Evolutionary conservation across 2,888 invertebrate genomes (phyloP), one percentile per base, ranked within the genome.

Genomic region (Meteorus colon): DNA sequence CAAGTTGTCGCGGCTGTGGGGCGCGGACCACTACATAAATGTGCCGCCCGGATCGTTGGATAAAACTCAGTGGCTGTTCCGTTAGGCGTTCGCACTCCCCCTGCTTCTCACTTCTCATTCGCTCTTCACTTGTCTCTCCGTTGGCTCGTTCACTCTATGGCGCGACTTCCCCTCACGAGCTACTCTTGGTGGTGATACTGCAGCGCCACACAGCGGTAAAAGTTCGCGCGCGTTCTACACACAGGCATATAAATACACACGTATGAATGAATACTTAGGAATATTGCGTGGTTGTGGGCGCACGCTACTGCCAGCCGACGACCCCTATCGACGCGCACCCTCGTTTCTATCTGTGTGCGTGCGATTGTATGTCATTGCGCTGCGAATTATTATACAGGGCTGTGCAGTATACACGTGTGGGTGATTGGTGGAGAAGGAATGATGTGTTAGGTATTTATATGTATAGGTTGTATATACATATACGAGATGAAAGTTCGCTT

Each of bases 1-100:
- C 76, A 65, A 86, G 86, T 84, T 87, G 83, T 83, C 86, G 86
- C 87, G 85, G 81, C 85, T 86, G 82, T 85, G 87, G 88, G 88
- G 88, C 88, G 88, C 87, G 86, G 88, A 84, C 87, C 88, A 88
- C 88, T 88, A 86, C 84, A 85, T 87, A 83, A 86, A 88, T 87
- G 86, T 85, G 86, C 86, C 85, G 84, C 88, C 89, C 88, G 87
- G 89, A 89, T 88, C 89, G 89, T 88, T 87, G 85, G 86, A 86
- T 85, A 85, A 87, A 88, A 87, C 87, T 87, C 84, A 83, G 83
- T 85, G 83, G 88, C 87, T 81, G 82, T 88, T 88, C 88, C 86
- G 83, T 84, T 83, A 84, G 84, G 83, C 88, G 88, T 86, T 81
- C 88, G 79, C 84, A 83, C 87, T 86, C 88, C 88, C 88, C 88